Percentiles rank a stretch among this genome's conserved stretches.
These are phyloP conservation scores for Drosophila funebris DNA, from an alignment of 1,140 invertebrate genomes.

Conservation along the genomic window DNA sequence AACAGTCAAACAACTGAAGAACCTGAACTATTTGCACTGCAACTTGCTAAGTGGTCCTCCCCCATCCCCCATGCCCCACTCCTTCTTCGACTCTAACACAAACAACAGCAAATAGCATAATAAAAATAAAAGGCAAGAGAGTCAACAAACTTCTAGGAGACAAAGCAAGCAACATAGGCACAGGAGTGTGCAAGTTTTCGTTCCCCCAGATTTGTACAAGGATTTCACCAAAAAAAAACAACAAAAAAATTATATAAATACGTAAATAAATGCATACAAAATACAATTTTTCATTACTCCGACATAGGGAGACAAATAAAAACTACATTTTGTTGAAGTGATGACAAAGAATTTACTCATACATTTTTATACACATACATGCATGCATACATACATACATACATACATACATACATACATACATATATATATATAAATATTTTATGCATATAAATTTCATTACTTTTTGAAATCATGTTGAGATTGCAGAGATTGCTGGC, in stretches of 20 bases:
- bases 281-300: no score
- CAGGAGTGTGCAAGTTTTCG: neutral
- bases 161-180: constrained; percentile 16
- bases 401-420: no score
- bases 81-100: neutral
- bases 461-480: neutral
- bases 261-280: neutral
- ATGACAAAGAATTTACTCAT: no score
- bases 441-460: neutral
- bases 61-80: neutral
- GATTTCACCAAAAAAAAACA: neutral
- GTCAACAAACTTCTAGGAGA: constrained; percentile 47
- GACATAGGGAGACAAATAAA: no score
- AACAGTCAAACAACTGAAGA: constrained; percentile 49
- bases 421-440: neutral
- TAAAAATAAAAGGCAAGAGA: constrained; percentile 32
- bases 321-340: no score
- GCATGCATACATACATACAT: no score
- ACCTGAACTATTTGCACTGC: constrained; percentile 58
- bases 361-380: neutral
- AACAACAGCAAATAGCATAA: constrained; percentile 1
- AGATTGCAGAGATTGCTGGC: neutral
- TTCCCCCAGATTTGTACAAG: neutral
- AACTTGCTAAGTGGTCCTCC: constrained; percentile 42
- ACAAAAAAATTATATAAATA: neutral